Evolutionary conservation across 2,113 vertebrate species (phyloP), one percentile per base, ranked within the genome.

Genomic region (Protobothrops mucrosquamatus): DNA sequence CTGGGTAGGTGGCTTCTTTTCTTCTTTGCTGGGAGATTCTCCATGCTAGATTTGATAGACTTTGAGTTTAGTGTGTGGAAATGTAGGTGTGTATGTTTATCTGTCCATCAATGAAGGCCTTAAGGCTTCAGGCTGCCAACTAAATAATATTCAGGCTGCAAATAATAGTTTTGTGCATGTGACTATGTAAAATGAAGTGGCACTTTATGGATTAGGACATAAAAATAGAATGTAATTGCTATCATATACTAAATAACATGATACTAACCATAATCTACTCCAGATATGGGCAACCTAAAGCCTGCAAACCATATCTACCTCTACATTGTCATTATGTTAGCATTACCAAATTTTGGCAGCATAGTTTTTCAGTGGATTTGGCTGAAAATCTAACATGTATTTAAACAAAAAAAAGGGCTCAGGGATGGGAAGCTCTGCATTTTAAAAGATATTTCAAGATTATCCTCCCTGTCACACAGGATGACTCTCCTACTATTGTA

Each of bases 1-100:
- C 96, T 99, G 93, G 98, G 98, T 99, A 97, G 87, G 97, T 3
- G 2, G 54, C 56, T 93, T 51, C 11, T 54, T 0, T 0, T 87
- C n/a, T 24, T 39, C 55, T 74, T 29, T 64, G 23, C 57, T 26
- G 7, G 18, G 51, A 87, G 86, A 51, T 24, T 26, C 14, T 18
- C 29, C 48, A n/a, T 87, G 86, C 29, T 52, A n/a, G 86, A 8
- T 52, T 54, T 87, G 86, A 87, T 18, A 54, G 86, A 18, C 2
- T n/a, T 34, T 56, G 11, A 81, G 43, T 55, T 91, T 6, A 26
- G 24, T 23, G 2, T 43, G 20, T 23, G 26, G 12, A 0, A 18
- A 34, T 24, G n/a, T 88, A 2, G 34, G 15, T 39, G 22, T 89
- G 9, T 2, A 39, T 43, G 46, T n/a, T 87, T 81, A 81, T 39